Percentiles rank a stretch among this genome's conserved stretches.
Evolutionary conservation across 2,888 invertebrate genomes (phyloP).

Genomic region (Macrosoma leucophasiata): DNA sequence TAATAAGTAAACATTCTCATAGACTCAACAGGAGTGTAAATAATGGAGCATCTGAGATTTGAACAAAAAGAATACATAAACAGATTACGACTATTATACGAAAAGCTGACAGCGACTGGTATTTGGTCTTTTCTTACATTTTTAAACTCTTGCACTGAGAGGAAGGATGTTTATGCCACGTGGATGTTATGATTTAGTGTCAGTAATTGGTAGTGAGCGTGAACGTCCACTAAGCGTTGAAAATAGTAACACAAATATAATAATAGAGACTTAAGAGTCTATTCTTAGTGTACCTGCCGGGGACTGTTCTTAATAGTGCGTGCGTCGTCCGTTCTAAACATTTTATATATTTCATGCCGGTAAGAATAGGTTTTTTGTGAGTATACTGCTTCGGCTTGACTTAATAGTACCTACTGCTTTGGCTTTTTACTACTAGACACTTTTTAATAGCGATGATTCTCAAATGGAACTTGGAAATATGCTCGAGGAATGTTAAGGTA

Average conservation of each 20-base stretch:
- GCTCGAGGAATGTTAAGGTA: no score
- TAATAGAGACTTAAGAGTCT: constrained; percentile 59
- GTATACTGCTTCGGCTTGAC: no score
- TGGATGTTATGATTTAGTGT: constrained; percentile 69
- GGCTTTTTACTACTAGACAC: no score
- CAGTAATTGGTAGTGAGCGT: constrained; percentile 71
- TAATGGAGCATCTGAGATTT: constrained; percentile 45
- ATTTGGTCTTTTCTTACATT: constrained; percentile 57
- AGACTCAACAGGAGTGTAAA: constrained; percentile 50
- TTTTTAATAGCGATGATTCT: no score
- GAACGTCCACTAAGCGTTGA: constrained; percentile 65
- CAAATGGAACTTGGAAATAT: no score
- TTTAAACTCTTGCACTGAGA: constrained; percentile 39
- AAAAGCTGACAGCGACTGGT: constrained; percentile 62
- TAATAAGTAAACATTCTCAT: constrained; percentile 69
- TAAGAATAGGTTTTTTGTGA: constrained; percentile 47
- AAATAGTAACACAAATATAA: constrained; percentile 66
- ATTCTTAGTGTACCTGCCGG: constrained; percentile 57
- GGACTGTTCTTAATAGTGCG: no score
- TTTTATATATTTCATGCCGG: no score
- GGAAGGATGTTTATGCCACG: constrained; percentile 69
- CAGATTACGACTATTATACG: constrained; percentile 67
- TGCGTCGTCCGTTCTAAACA: no score
- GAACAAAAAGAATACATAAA: constrained; percentile 49
- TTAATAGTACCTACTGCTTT: no score